A percentile compares a stretch with the other conserved stretches of the same genome.
These are phyloP conservation scores for Hydrolagus colliei DNA, from an alignment of 2,797 vertebrate genomes.

Conservation along the genomic window DNA sequence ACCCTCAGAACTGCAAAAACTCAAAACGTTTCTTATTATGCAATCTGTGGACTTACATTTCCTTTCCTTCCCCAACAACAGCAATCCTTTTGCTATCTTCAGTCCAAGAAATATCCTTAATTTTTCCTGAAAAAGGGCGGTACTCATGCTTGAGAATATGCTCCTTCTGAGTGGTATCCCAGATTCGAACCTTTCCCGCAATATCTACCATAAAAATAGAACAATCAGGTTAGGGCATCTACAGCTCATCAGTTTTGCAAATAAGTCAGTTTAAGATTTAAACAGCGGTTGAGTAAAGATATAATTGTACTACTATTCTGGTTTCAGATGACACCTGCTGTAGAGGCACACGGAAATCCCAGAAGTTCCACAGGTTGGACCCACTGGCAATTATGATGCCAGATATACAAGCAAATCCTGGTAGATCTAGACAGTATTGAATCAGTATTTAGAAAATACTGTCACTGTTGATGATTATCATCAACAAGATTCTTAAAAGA, in stretches of 20 bases:
- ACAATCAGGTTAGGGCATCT: not conserved
- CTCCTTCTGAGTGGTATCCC: constrained; percentile 96
- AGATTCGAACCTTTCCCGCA: constrained; percentile 88
- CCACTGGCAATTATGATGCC: no score
- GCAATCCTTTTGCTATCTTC: constrained; percentile 91
- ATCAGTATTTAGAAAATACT: no score
- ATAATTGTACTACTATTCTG: no score
- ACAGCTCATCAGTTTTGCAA: not conserved
- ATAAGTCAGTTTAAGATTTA: not conserved
- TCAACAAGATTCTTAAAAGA: no score
- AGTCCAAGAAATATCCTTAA: constrained; percentile 94
- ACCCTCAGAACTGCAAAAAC: not conserved
- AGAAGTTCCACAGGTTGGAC: no score
- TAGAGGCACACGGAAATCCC: no score
- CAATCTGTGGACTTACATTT: constrained; percentile 70
- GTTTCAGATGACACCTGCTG: no score
- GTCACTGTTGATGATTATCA: no score
- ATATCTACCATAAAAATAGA: constrained; percentile 59
- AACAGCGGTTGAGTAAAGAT: no score
- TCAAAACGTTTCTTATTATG: no score
- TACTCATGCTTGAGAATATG: constrained; percentile 94
- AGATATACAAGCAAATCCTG: no score
- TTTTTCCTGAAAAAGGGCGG: constrained; percentile 76
- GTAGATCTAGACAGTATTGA: no score
- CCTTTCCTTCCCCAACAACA: constrained; percentile 83